Conservation (phyloP, 2,888 invertebrate genomes). For the Hedya salicella region DNA sequence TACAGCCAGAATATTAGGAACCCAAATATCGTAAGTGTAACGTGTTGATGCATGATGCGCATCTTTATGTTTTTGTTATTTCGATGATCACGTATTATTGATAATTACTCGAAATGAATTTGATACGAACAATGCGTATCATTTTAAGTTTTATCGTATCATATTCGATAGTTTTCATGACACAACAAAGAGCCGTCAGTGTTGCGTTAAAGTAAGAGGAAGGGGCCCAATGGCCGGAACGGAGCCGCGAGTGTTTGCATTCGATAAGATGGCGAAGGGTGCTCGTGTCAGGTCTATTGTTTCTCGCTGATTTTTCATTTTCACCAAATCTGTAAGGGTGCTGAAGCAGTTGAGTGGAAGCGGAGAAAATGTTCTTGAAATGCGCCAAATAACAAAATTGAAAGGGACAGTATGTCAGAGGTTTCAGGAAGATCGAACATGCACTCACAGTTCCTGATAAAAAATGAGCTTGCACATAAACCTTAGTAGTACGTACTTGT, state of each 20-base stretch:
- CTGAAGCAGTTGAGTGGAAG: conserved; percentile 32
- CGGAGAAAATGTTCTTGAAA: conserved; percentile 19
- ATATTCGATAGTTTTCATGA: conserved; percentile 15
- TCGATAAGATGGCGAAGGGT: conserved; percentile 69
- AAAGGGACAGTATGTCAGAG: too few species aligned
- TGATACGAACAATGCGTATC: too few species aligned
- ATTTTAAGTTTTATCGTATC: background rate
- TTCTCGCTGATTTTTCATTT: conserved; percentile 45
- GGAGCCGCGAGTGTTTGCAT: conserved; percentile 77
- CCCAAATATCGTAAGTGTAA: too few species aligned
- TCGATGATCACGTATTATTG: too few species aligned
- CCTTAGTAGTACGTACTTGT: too few species aligned
- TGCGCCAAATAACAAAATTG: background rate
- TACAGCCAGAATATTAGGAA: too few species aligned
- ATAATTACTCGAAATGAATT: too few species aligned
- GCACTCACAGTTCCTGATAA: too few species aligned
- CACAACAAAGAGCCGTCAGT: background rate
- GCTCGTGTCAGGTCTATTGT: conserved; percentile 43
- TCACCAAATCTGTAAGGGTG: conserved; percentile 37
- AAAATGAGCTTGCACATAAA: too few species aligned
- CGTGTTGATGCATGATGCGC: too few species aligned
- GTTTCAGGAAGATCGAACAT: too few species aligned
- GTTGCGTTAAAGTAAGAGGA: conserved; percentile 67
- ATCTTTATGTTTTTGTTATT: too few species aligned
- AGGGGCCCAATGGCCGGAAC: conserved; percentile 77